Conservation (phyloP, 2,113 vertebrate genomes). For the Numida meleagris region DNA sequence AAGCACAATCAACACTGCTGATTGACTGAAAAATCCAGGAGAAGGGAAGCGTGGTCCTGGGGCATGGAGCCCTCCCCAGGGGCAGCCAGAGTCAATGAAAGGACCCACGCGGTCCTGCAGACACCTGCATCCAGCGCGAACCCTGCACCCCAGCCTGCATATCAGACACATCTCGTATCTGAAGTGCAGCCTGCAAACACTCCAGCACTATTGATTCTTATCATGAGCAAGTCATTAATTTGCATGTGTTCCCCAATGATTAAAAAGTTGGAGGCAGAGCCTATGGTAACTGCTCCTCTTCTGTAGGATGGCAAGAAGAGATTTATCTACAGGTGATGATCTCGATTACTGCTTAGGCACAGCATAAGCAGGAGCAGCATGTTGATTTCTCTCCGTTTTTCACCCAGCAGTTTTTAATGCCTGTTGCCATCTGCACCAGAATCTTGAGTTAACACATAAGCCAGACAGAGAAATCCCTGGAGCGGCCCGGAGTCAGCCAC, state of each 20-base stretch:
- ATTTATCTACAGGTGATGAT: constrained; percentile 49
- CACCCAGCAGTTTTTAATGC: not conserved
- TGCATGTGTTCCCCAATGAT: not conserved
- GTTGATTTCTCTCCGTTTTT: constrained; percentile 18
- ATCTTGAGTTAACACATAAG: not conserved
- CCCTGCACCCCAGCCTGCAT: not conserved
- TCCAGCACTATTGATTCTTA: not conserved
- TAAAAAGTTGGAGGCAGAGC: not conserved
- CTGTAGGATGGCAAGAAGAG: not conserved
- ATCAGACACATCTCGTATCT: accelerated
- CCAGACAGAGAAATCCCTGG: not conserved
- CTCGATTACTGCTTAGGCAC: constrained; percentile 3
- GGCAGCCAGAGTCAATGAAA: not conserved
- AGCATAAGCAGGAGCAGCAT: not conserved
- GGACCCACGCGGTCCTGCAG: accelerated
- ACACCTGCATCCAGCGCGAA: accelerated
- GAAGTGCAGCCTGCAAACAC: not conserved
- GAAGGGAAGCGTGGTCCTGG: not conserved
- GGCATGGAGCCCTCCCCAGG: not conserved
- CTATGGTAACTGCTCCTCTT: not conserved
- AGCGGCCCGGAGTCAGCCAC: accelerated
- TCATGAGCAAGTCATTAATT: not conserved
- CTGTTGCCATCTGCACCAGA: not conserved
- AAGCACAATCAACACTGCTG: not conserved
- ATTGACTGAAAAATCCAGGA: not conserved